phyloP scores from a whole-genome alignment of 2,113 vertebrate genomes.

The Apeltes quadracus region DNA sequence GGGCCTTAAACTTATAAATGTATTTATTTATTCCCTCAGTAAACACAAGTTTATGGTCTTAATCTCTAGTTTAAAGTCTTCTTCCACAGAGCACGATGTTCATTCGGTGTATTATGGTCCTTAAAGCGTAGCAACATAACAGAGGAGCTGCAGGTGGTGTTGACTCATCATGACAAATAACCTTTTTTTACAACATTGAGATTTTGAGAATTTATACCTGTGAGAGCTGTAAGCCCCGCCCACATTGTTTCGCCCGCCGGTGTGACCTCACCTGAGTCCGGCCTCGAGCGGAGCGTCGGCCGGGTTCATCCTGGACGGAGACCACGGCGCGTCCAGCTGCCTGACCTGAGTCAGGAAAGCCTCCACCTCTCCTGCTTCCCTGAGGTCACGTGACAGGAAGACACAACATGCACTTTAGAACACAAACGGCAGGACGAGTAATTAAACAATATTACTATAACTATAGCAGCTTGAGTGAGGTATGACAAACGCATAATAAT shows the following conservation, averaged over 20 bases:
- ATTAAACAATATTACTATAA: too few relatives aligned
- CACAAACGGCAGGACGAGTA: background rate
- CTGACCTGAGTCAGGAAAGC: slow-evolving; percentile 50
- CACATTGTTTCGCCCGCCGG: background rate
- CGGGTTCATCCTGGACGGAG: slow-evolving; percentile 43
- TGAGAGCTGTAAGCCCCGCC: background rate
- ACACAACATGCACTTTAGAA: background rate
- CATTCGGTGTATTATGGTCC: too few relatives aligned
- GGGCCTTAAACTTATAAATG: background rate
- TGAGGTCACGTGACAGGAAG: slow-evolving; percentile 33
- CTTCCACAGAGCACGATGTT: too few relatives aligned
- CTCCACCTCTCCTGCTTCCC: slow-evolving; percentile 61
- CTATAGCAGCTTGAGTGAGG: too few relatives aligned
- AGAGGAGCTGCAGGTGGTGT: too few relatives aligned
- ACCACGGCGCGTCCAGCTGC: slow-evolving; percentile 49
- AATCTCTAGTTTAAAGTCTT: too few relatives aligned
- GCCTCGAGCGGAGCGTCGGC: slow-evolving; percentile 54
- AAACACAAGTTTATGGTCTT: too few relatives aligned
- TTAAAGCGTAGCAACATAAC: too few relatives aligned
- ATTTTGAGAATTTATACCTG: background rate
- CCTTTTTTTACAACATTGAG: background rate
- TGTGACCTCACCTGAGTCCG: slow-evolving; percentile 53
- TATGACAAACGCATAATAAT: background rate
- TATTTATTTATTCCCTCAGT: too few relatives aligned
- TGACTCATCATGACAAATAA: too few relatives aligned